Conservation (phyloP, 2,797 vertebrate species). For the Sternotherus odoratus region DNA sequence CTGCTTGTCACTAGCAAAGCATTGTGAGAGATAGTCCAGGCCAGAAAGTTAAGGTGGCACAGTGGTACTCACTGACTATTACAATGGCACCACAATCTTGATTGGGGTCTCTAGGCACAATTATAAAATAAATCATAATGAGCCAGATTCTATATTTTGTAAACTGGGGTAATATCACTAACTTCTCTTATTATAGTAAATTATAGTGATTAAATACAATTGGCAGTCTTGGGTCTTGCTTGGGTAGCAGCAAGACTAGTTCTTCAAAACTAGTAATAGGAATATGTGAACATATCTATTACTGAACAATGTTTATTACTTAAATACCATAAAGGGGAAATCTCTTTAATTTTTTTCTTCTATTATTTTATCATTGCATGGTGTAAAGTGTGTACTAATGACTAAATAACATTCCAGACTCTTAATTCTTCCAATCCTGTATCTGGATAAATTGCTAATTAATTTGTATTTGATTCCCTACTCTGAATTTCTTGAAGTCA, state of each 20-base stretch:
- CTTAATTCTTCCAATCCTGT: background rate
- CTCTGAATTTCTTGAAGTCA: conserved; percentile 11
- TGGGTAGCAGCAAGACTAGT: background rate
- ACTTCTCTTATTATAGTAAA: background rate
- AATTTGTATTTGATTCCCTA: conserved; percentile 30
- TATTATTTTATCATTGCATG: background rate
- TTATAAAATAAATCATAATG: background rate
- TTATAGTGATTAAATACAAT: background rate
- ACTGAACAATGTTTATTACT: background rate
- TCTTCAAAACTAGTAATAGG: background rate
- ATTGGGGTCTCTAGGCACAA: background rate
- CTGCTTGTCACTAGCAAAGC: no score
- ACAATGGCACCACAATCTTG: background rate
- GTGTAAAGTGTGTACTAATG: background rate
- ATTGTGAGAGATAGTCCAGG: no score
- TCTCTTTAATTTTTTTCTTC: background rate
- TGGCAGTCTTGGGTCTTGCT: background rate
- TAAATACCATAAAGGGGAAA: background rate
- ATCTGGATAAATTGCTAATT: conserved; percentile 42
- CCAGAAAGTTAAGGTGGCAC: no score
- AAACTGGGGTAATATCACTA: background rate
- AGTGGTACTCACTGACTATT: no score
- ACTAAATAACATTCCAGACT: conserved; percentile 5
- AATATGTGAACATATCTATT: background rate
- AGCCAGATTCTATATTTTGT: background rate